phyloP scores from a whole-genome alignment of 1,140 invertebrate species.

The Sycophila sp. region DNA sequence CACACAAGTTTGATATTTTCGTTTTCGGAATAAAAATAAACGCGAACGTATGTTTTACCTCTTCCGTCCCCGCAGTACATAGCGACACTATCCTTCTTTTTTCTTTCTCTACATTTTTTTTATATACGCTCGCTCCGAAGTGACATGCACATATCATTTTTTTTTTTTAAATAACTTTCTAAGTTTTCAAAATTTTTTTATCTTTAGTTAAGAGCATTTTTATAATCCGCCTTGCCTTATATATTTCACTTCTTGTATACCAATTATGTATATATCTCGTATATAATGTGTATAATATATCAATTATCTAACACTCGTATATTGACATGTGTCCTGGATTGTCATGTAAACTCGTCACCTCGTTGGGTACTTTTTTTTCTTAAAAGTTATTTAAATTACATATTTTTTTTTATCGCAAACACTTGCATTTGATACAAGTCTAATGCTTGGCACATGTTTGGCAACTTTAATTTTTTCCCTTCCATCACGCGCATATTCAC shows the following conservation, averaged over 20 bases:
- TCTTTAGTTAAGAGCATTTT: slow-evolving; percentile 30
- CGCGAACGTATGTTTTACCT: not conserved
- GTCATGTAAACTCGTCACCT: slow-evolving; percentile 42
- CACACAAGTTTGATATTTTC: not conserved
- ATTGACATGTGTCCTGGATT: slow-evolving; percentile 49
- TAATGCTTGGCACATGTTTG: slow-evolving; percentile 36
- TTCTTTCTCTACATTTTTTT: slow-evolving; percentile 14
- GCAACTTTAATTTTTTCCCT: slow-evolving; percentile 11
- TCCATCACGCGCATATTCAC: not conserved
- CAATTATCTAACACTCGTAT: slow-evolving; percentile 34
- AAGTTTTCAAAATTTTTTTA: slow-evolving; percentile 11
- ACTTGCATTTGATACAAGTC: slow-evolving; percentile 3
- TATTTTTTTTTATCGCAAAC: not conserved
- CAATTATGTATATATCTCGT: slow-evolving; percentile 24
- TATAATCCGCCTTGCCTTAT: slow-evolving; percentile 25
- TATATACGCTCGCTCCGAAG: slow-evolving; percentile 12
- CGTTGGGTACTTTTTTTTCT: not conserved
- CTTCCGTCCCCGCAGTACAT: no score
- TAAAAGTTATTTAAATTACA: not conserved
- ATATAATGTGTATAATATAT: slow-evolving; percentile 23
- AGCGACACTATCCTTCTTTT: slow-evolving; percentile 22
- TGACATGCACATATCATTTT: slow-evolving; percentile 21
- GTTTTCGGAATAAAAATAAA: not conserved
- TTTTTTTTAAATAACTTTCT: slow-evolving; percentile 16
- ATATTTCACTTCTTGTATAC: slow-evolving; percentile 18